These are phyloP conservation scores for Actinostola sp. DNA, from an alignment of 92 coral and sea anemone genomes.

Conservation along the genomic window DNA sequence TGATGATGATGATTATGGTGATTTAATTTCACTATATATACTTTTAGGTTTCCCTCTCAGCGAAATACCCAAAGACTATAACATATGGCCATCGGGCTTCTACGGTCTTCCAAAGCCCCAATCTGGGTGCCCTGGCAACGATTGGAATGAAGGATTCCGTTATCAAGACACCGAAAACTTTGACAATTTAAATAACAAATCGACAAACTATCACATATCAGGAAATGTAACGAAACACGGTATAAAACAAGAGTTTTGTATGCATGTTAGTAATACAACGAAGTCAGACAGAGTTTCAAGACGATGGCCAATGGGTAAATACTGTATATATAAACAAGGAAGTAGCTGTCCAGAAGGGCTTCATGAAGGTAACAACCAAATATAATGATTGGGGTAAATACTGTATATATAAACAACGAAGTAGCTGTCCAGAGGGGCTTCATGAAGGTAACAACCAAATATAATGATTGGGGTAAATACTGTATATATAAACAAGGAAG, in stretches of 20 bases:
- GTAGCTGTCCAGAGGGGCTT: too few species aligned
- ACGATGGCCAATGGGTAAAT: conserved; percentile 81
- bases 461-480: too few species aligned
- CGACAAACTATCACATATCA: conserved; percentile 66
- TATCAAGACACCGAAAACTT: conserved; percentile 86
- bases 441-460: too few species aligned
- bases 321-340: conserved; percentile 78
- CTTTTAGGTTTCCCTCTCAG: conserved; percentile 20
- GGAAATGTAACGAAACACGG: conserved; percentile 76
- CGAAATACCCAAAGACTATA: conserved; percentile 22
- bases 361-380: conserved; percentile 67
- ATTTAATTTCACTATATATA: too few species aligned
- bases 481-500: too few species aligned
- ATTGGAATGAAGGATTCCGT: conserved; percentile 85
- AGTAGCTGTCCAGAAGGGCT: conserved; percentile 69
- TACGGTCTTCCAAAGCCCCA: conserved; percentile 84
- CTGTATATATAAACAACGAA: too few species aligned
- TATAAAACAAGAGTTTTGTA: conserved; percentile 79
- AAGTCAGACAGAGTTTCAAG: conserved; percentile 1
- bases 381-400: too few species aligned
- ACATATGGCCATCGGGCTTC: conserved; percentile 74
- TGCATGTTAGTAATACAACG: conserved; percentile 29
- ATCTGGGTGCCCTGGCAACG: conserved; percentile 69
- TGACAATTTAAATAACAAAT: conserved; percentile 57
- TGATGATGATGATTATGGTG: too few species aligned